Evolutionary conservation across 2,113 vertebrate species (phyloP).

Genomic region (Hemiprocne comata): DNA sequence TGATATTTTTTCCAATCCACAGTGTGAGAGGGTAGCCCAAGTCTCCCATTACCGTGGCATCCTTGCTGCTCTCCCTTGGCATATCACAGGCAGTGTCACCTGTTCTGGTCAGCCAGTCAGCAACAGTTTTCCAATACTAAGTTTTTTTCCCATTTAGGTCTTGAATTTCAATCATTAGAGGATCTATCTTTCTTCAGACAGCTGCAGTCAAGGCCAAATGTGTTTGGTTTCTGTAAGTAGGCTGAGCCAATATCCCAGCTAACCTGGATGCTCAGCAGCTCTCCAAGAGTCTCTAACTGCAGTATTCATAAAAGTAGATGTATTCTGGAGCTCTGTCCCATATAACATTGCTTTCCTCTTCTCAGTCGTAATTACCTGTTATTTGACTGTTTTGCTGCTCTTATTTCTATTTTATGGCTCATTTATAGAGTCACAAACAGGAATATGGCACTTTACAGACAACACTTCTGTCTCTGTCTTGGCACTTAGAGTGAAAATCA

Average conservation of each 20-base stretch:
- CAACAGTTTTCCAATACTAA: background rate
- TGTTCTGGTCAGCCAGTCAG: background rate
- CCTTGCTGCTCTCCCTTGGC: background rate
- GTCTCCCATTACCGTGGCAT: background rate
- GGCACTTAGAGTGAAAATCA: background rate
- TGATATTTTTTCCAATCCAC: background rate
- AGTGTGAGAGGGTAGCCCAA: background rate
- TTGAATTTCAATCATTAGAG: background rate
- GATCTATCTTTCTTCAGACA: background rate
- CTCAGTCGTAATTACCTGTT: background rate
- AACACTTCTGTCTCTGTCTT: background rate
- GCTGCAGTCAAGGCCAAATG: background rate
- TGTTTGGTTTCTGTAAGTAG: background rate
- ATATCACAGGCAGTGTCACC: background rate
- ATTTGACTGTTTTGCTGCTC: background rate
- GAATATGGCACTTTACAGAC: background rate
- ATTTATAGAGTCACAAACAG: background rate
- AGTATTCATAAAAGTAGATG: background rate
- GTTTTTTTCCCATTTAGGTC: background rate
- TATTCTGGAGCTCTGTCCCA: background rate
- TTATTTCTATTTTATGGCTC: background rate
- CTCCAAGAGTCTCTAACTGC: background rate
- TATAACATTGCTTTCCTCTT: background rate
- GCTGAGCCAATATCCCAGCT: background rate
- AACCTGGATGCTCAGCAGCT: background rate